Conservation (phyloP, 2,113 vertebrate species). For the Aphelocoma coerulescens region DNA sequence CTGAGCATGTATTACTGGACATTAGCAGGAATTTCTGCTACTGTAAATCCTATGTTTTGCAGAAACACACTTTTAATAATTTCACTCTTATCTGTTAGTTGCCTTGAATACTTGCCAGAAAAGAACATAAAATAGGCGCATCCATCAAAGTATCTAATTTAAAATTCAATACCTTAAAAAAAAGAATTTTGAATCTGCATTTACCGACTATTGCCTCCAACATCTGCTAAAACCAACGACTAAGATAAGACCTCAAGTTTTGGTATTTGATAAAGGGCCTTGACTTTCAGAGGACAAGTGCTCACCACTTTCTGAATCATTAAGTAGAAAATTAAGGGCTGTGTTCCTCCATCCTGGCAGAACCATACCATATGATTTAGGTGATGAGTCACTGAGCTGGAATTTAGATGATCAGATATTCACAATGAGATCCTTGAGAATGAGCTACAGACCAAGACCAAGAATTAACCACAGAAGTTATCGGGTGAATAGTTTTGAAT, state of each 20-base stretch:
- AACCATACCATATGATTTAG: conserved; percentile 43
- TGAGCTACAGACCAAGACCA: conserved; percentile 42
- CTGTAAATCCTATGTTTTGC: not conserved
- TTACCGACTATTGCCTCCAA: not conserved
- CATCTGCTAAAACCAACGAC: not conserved
- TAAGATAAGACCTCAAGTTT: not conserved
- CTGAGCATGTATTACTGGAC: not conserved
- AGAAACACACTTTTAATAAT: not conserved
- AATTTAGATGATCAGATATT: conserved; percentile 46
- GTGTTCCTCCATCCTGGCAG: conserved; percentile 22
- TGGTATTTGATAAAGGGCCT: conserved; percentile 16
- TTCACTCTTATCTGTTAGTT: not conserved
- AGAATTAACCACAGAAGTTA: conserved; percentile 48
- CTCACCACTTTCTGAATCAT: conserved; percentile 42
- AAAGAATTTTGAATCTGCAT: not conserved
- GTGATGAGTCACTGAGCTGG: conserved; percentile 52
- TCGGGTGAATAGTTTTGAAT: conserved; percentile 20
- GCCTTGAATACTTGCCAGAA: not conserved
- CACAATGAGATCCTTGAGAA: conserved; percentile 52
- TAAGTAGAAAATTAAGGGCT: conserved; percentile 50
- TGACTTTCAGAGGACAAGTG: conserved; percentile 50
- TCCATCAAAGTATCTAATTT: not conserved
- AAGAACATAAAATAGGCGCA: not conserved
- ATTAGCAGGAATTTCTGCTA: not conserved
- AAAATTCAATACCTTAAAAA: not conserved